These are phyloP conservation scores for Tridacna gigas DNA, from an alignment of 2,888 invertebrate species.

Conservation along the genomic window DNA sequence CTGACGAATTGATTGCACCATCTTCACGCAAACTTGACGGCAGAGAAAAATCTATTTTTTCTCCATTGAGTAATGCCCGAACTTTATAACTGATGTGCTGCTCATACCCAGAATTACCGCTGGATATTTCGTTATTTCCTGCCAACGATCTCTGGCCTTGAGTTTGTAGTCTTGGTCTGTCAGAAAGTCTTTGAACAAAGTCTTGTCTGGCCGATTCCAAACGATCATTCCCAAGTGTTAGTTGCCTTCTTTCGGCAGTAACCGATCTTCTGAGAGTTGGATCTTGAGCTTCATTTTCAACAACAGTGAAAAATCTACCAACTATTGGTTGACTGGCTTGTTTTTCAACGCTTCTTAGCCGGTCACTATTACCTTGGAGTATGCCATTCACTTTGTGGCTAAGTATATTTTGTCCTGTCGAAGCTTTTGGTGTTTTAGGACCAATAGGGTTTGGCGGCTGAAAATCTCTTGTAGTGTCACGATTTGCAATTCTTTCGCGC, in stretches of 20 bases:
- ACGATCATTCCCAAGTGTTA: neutral
- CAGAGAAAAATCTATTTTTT: slow-evolving; percentile 8
- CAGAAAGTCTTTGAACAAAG: too few relatives aligned
- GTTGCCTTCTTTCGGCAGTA: neutral
- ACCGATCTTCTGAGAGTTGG: neutral
- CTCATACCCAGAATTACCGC: neutral
- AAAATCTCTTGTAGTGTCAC: neutral
- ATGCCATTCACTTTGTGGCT: neutral
- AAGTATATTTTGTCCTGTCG: neutral
- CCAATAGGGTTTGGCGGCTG: neutral
- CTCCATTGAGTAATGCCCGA: slow-evolving; percentile 1
- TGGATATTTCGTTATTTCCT: neutral
- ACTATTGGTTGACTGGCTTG: neutral
- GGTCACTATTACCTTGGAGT: neutral
- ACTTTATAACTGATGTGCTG: slow-evolving; percentile 13
- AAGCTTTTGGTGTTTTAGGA: neutral
- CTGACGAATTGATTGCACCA: neutral
- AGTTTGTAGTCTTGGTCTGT: too few relatives aligned
- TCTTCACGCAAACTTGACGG: neutral
- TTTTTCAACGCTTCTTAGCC: neutral
- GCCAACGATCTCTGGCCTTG: too few relatives aligned
- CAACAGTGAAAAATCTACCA: neutral
- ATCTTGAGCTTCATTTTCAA: neutral
- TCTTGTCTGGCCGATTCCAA: too few relatives aligned
- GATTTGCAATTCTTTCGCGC: too few relatives aligned